These are phyloP conservation scores for Enteromius trimaculatus DNA, from an alignment of 2,797 vertebrate species.

Conservation along the genomic window DNA sequence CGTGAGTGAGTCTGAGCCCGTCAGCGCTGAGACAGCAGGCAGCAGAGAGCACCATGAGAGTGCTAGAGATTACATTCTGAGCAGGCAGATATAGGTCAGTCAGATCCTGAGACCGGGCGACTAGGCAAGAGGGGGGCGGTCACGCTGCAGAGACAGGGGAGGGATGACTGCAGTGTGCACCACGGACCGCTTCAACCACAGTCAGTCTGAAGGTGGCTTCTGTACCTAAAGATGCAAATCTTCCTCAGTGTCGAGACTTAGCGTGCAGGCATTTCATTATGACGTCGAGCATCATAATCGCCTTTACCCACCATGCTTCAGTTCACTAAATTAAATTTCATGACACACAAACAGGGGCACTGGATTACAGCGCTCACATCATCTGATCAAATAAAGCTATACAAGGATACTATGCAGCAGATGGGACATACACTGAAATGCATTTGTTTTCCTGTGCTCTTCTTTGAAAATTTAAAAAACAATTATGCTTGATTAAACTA, in stretches of 20 bases:
- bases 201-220: background rate
- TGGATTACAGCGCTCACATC: slow-evolving; percentile 42
- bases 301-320: background rate
- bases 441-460: background rate
- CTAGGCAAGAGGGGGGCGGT: slow-evolving; percentile 47
- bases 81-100: slow-evolving; percentile 71
- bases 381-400: slow-evolving; percentile 42
- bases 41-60: slow-evolving; percentile 25
- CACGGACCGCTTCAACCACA: slow-evolving; percentile 36
- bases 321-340: slow-evolving; percentile 52
- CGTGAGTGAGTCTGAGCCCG: background rate
- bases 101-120: slow-evolving; percentile 51
- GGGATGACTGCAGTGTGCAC: background rate
- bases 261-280: slow-evolving; percentile 41
- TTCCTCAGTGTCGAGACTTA: slow-evolving; percentile 35
- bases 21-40: slow-evolving; percentile 31
- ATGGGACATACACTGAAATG: slow-evolving; percentile 4
- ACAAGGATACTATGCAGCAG: slow-evolving; percentile 32
- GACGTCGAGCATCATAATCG: slow-evolving; percentile 10
- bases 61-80: slow-evolving; percentile 45
- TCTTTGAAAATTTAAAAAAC: background rate
- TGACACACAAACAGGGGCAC: slow-evolving; percentile 33
- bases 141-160: slow-evolving; percentile 7
- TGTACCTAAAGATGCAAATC: slow-evolving; percentile 16
- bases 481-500: background rate